These are phyloP conservation scores for Xestia ashworthii DNA, from an alignment of 2,888 invertebrate genomes.

Conservation along the genomic window DNA sequence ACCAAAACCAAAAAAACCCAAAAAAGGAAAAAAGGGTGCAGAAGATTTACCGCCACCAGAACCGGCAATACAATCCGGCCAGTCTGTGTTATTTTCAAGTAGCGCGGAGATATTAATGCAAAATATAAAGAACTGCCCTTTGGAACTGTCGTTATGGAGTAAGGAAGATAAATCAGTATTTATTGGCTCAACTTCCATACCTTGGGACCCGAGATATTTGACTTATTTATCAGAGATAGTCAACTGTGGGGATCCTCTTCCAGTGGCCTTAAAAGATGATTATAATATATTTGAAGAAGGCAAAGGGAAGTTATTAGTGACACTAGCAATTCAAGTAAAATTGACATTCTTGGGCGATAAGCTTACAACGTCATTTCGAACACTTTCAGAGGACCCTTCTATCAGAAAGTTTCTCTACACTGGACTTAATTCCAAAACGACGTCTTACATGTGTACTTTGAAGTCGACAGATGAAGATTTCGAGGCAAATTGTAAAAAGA, in stretches of 20 bases:
- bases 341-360: slow-evolving; percentile 81
- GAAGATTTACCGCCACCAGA: slow-evolving; percentile 80
- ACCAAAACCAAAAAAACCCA: slow-evolving; percentile 76
- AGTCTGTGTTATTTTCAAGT: slow-evolving; percentile 85
- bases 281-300: slow-evolving; percentile 87
- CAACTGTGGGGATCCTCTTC: slow-evolving; percentile 72
- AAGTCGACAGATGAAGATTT: slow-evolving; percentile 85
- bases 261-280: slow-evolving; percentile 81
- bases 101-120: slow-evolving; percentile 83
- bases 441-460: slow-evolving; percentile 86
- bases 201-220: slow-evolving; percentile 83
- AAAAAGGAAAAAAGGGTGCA: slow-evolving; percentile 74
- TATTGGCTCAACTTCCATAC: slow-evolving; percentile 80
- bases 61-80: slow-evolving; percentile 85
- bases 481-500: slow-evolving; percentile 80
- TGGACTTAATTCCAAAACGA: slow-evolving; percentile 85
- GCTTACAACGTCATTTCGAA: slow-evolving; percentile 83
- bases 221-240: slow-evolving; percentile 78
- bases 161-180: slow-evolving; percentile 82
- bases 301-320: slow-evolving; percentile 83
- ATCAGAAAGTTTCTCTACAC: slow-evolving; percentile 84
- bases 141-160: slow-evolving; percentile 85
- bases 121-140: slow-evolving; percentile 81
- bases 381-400: slow-evolving; percentile 84
- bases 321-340: slow-evolving; percentile 84